Evolutionary conservation across 2,888 invertebrate species (phyloP).

Genomic region (Chromoteleia sp.): DNA sequence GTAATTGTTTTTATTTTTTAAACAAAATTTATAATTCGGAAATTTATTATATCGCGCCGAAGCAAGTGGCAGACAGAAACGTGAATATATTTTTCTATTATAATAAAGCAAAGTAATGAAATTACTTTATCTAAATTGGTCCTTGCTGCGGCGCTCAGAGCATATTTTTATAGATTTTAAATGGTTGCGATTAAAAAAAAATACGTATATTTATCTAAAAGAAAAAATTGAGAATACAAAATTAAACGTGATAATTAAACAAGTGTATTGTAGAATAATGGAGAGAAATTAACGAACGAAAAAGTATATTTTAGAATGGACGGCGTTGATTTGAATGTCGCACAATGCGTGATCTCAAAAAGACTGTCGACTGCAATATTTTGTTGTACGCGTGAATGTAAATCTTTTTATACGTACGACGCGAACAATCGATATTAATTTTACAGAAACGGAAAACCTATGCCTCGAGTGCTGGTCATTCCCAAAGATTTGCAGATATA

Average conservation of each 20-base stretch:
- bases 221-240: constrained; percentile 5
- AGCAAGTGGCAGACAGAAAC: not conserved
- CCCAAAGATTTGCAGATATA: constrained; percentile 72
- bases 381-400: constrained; percentile 55
- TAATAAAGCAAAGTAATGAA: not conserved
- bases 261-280: constrained; percentile 12
- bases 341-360: constrained; percentile 59
- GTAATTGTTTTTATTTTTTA: not conserved
- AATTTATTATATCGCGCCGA: not conserved
- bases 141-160: constrained; percentile 6
- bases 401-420: constrained; percentile 58
- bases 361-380: constrained; percentile 66
- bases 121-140: constrained; percentile 10
- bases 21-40: not conserved
- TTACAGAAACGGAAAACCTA: constrained; percentile 54
- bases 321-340: constrained; percentile 32
- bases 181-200: constrained; percentile 12
- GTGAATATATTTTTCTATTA: constrained; percentile 12
- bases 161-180: constrained; percentile 32
- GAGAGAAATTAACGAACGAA: not conserved
- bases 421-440: constrained; percentile 31
- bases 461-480: constrained; percentile 73
- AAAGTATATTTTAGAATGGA: constrained; percentile 40
- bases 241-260: constrained; percentile 21
- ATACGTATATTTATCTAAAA: constrained; percentile 32